These are phyloP conservation scores for Camelus dromedarius DNA, from an alignment of 2,113 vertebrate genomes.

Conservation along the genomic window DNA sequence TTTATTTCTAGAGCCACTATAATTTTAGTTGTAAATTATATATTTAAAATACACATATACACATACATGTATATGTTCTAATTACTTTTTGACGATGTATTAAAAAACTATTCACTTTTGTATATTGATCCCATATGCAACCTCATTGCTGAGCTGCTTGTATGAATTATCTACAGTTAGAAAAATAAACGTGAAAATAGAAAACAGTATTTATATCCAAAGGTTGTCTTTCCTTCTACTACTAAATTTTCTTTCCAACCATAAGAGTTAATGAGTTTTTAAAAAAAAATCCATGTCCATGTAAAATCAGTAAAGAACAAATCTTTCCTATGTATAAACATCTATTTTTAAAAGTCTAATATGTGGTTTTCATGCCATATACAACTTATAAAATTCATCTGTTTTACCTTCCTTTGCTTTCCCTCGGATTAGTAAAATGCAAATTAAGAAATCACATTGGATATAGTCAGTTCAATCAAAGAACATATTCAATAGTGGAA, in stretches of 20 bases:
- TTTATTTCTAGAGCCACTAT: not conserved
- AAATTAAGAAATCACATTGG: not conserved
- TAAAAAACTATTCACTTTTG: not conserved
- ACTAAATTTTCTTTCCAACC: constrained; percentile 22
- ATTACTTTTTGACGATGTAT: not conserved
- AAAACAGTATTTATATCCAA: not conserved
- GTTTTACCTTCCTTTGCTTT: constrained; percentile 16
- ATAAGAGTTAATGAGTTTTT: constrained; percentile 24
- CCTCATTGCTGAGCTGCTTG: not conserved
- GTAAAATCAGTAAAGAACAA: not conserved
- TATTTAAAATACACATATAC: not conserved
- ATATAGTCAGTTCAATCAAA: not conserved
- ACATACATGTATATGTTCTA: not conserved
- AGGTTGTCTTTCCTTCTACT: not conserved
- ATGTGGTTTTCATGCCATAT: not conserved
- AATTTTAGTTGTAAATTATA: constrained; percentile 13
- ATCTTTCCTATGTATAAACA: not conserved
- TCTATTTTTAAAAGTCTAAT: constrained; percentile 4
- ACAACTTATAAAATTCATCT: constrained; percentile 22
- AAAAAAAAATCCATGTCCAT: not conserved
- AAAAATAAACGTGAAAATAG: constrained; percentile 48
- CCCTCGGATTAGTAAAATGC: not conserved
- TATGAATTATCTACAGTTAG: not conserved
- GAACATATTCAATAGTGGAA: constrained; percentile 21
- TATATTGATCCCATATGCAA: not conserved